These are phyloP conservation scores for Drosophila mimica DNA, from an alignment of 2,888 invertebrate genomes.

Conservation along the genomic window DNA sequence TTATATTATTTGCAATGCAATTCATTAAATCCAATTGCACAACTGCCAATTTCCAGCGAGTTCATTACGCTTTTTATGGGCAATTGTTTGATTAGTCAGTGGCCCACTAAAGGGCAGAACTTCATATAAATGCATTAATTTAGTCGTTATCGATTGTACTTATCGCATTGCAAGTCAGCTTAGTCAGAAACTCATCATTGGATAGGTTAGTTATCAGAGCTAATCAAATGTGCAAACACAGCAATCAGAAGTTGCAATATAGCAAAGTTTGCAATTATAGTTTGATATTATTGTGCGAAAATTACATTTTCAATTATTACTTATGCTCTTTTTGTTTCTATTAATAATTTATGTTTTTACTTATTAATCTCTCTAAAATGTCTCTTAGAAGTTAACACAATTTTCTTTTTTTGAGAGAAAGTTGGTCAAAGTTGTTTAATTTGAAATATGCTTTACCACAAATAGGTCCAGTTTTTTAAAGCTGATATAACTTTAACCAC, in stretches of 20 bases:
- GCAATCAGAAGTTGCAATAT: constrained; percentile 12
- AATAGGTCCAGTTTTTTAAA: constrained; percentile 6
- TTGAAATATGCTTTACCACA: background rate
- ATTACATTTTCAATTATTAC: background rate
- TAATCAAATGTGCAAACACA: constrained; percentile 18
- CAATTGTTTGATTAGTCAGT: constrained; percentile 28
- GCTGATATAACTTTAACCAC: background rate
- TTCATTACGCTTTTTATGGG: constrained; percentile 52
- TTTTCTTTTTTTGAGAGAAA: background rate
- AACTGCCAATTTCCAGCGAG: constrained; percentile 23
- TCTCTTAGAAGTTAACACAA: background rate
- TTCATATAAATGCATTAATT: constrained; percentile 51
- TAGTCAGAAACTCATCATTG: constrained; percentile 6
- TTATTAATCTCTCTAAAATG: background rate
- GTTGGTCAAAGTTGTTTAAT: background rate
- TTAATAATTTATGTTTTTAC: background rate
- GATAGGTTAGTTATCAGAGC: constrained; percentile 46
- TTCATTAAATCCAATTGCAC: constrained; percentile 53
- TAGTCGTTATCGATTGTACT: constrained; percentile 36
- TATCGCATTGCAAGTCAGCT: constrained; percentile 17
- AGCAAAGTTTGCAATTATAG: background rate
- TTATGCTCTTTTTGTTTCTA: background rate
- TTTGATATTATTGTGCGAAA: background rate
- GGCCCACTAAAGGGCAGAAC: constrained; percentile 12
- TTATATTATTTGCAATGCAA: constrained; percentile 70